A percentile compares a stretch with the other conserved stretches of the same genome.
phyloP scores from a whole-genome alignment of 2,797 vertebrate genomes.

The Coregonus sp. region DNA sequence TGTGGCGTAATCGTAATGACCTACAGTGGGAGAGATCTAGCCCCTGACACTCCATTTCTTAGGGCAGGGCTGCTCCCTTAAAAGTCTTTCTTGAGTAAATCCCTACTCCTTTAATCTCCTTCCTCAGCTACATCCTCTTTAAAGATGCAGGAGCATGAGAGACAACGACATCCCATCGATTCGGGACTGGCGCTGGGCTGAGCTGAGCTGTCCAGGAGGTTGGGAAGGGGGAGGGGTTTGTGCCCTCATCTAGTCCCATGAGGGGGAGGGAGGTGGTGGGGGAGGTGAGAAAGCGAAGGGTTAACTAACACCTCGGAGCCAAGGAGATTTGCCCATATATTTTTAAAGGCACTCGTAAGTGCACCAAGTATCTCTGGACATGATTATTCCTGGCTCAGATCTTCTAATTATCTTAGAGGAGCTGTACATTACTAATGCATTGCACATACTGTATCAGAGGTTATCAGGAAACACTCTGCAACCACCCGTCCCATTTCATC shows the following conservation, averaged over 20 bases:
- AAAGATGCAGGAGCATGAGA: constrained; percentile 79
- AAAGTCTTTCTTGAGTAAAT: constrained; percentile 78
- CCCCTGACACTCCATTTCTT: constrained; percentile 52
- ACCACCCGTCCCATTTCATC: constrained; percentile 5
- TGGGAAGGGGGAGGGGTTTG: not conserved
- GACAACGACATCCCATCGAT: constrained; percentile 40
- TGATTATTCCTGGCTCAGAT: constrained; percentile 14
- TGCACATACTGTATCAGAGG: not conserved
- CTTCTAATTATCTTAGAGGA: not conserved
- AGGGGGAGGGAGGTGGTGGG: not conserved
- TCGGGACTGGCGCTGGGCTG: constrained; percentile 46
- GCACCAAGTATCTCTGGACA: not conserved
- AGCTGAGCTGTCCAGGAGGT: constrained; percentile 54
- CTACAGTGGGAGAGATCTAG: constrained; percentile 70
- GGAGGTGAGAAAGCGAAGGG: not conserved
- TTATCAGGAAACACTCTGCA: not conserved
- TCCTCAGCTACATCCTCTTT: constrained; percentile 83
- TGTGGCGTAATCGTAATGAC: constrained; percentile 64
- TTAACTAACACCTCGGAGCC: constrained; percentile 7
- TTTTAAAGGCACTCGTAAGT: constrained; percentile 6
- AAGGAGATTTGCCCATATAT: constrained; percentile 5
- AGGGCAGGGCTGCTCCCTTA: constrained; percentile 50
- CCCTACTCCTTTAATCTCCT: constrained; percentile 82
- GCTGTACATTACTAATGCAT: not conserved
- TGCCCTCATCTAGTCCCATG: constrained; percentile 6